Base-by-base conservation (phyloP, 1,140 invertebrate genomes). In the Berghia stephanieae region DNA sequence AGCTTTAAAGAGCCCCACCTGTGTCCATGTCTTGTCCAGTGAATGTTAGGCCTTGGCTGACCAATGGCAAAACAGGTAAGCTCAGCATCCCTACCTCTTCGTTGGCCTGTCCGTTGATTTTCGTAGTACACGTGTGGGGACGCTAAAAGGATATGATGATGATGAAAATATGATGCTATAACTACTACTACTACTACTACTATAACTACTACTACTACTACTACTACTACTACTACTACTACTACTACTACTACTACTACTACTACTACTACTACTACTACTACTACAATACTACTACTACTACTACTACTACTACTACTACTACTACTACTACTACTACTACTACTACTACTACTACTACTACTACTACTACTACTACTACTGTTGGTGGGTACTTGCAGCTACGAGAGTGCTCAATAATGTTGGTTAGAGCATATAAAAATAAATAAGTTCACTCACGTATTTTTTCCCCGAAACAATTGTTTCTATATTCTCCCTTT, bases 291-390 rank as follows among this genome's bases (percentile, higher is more conserved):
- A n/a, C n/a, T n/a, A n/a, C n/a, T n/a, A n/a, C n/a, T n/a, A n/a
- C n/a, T n/a, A n/a, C n/a, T n/a, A n/a, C n/a, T 44, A 71, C 21
- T 44, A 36, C 38, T 44, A 71, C 68, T 42, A 71, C 68, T 71
- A 71, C 68, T 71, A 71, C 68, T 71, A 71, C 68, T 71, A 71
- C 68, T 71, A 71, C 68, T 71, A 71, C 68, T 71, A 71, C 68
- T 71, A 71, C 68, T 71, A 71, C 68, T 71, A 71, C 68, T 71
- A 71, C 68, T 71, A 71, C 68, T 71, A 71, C 68, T 52, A 52
- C 46, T 52, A 52, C 46, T 52, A 52, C 46, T 52, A 52, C 46
- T 52, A 52, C 46, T 52, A 52, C 46, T 52, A 52, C 46, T 52
- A 52, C 46, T 52, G n/a, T n/a, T n/a, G n/a, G n/a, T n/a, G n/a